These are phyloP conservation scores for Ostrea edulis DNA, from an alignment of 1,140 invertebrate species.

Conservation along the genomic window DNA sequence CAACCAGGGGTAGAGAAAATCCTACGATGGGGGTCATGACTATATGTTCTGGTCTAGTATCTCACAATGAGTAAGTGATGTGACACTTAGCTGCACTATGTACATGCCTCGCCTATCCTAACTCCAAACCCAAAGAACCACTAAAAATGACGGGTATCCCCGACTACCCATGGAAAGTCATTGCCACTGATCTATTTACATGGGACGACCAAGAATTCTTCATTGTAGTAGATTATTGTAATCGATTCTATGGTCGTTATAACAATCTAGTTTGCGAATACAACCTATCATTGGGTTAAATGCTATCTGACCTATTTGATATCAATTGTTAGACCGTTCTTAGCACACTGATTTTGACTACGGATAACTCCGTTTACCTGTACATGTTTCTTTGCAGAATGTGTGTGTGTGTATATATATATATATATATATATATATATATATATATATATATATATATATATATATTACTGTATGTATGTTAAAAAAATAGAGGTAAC, in stretches of 20 bases:
- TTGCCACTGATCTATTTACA: slow-evolving; percentile 59
- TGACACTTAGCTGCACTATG: slow-evolving; percentile 47
- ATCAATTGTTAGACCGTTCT: no score
- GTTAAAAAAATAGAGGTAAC: no score
- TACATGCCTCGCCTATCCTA: slow-evolving; percentile 31
- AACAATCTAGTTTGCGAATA: no score
- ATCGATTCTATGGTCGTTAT: slow-evolving; percentile 60
- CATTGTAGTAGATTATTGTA: slow-evolving; percentile 60
- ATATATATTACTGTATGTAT: no score
- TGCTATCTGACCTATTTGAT: no score
- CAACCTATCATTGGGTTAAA: no score
- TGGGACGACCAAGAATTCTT: slow-evolving; percentile 55
- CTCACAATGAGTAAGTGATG: slow-evolving; percentile 48
- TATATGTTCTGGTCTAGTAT: slow-evolving; percentile 58
- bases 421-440: no score
- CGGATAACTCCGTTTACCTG: no score
- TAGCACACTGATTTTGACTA: no score
- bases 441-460: no score
- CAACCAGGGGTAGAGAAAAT: slow-evolving; percentile 59
- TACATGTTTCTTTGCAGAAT: no score
- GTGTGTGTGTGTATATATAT: no score
- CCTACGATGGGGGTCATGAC: slow-evolving; percentile 48
- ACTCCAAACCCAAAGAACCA: slow-evolving; percentile 54
- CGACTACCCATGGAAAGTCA: slow-evolving; percentile 53
- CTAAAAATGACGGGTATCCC: slow-evolving; percentile 53